Percentiles rank a stretch among this genome's conserved stretches.
These are phyloP conservation scores for Mystacides longicornis DNA, from an alignment of 2,888 invertebrate genomes.

Conservation along the genomic window DNA sequence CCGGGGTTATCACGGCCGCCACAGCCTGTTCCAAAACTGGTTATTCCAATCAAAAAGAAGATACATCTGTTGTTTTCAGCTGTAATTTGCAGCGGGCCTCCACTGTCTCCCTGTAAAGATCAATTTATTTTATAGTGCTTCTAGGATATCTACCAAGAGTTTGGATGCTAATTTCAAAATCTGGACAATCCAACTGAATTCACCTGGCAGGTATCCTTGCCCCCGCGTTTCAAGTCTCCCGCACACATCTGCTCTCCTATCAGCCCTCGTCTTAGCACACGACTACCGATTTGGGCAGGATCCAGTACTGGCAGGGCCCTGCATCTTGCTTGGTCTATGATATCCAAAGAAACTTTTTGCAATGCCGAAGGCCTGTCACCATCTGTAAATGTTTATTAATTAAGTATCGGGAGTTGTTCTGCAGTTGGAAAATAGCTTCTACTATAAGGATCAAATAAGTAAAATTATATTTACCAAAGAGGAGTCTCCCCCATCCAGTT, in stretches of 20 bases:
- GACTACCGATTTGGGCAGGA: not conserved
- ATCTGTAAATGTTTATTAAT: slow-evolving; percentile 25
- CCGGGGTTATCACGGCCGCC: too few relatives aligned
- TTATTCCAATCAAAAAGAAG: too few relatives aligned
- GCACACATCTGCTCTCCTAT: slow-evolving; percentile 38
- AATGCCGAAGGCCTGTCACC: slow-evolving; percentile 33
- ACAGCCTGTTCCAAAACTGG: too few relatives aligned
- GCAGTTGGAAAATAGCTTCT: not conserved
- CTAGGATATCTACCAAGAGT: too few relatives aligned
- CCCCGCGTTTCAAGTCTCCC: slow-evolving; percentile 33
- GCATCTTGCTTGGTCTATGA: not conserved
- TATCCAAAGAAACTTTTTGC: slow-evolving; percentile 35
- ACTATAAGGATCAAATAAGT: not conserved
- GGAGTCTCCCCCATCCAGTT: slow-evolving; percentile 34
- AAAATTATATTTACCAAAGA: too few relatives aligned
- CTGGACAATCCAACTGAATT: too few relatives aligned
- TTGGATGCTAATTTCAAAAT: too few relatives aligned
- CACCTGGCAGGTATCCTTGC: slow-evolving; percentile 35
- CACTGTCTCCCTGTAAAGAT: too few relatives aligned
- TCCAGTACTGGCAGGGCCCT: not conserved
- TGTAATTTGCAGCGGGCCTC: too few relatives aligned
- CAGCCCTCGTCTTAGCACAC: slow-evolving; percentile 33
- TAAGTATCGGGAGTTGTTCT: not conserved
- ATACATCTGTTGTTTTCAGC: too few relatives aligned
- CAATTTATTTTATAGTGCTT: too few relatives aligned